Percentiles rank a stretch among this genome's conserved stretches.
phyloP scores from a whole-genome alignment of 2,888 invertebrate genomes.

The Sceliomorpha sp. region DNA sequence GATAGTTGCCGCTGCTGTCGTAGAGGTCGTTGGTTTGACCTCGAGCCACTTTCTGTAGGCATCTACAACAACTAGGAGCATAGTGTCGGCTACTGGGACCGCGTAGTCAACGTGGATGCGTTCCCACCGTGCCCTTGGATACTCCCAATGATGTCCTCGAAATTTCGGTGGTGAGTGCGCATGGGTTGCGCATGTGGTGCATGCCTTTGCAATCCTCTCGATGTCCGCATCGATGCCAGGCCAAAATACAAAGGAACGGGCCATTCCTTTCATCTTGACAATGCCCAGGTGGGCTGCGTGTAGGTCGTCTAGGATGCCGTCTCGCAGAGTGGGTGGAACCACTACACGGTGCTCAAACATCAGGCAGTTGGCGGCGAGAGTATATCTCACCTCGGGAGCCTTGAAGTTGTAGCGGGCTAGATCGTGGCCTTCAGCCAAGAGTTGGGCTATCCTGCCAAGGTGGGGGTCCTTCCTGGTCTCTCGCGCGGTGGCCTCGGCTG shows the following conservation, averaged over 20 bases:
- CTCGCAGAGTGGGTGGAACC: slow-evolving; percentile 4
- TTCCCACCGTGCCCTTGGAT: slow-evolving; percentile 24
- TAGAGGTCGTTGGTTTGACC: no score
- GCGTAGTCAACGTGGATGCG: slow-evolving; percentile 29
- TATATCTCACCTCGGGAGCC: slow-evolving; percentile 22
- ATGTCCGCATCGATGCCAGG: slow-evolving; percentile 39
- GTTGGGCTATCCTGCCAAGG: slow-evolving; percentile 13
- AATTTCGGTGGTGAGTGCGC: slow-evolving; percentile 27
- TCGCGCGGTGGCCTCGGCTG: slow-evolving; percentile 3
- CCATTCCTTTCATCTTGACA: slow-evolving; percentile 37
- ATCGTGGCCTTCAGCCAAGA: slow-evolving; percentile 2
- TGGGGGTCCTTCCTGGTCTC: slow-evolving; percentile 18
- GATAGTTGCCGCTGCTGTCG: slow-evolving; percentile 14
- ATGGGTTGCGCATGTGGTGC: slow-evolving; percentile 16
- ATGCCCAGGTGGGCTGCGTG: slow-evolving; percentile 27
- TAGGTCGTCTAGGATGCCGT: slow-evolving; percentile 13
- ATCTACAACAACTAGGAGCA: no score
- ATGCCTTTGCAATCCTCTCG: slow-evolving; percentile 8
- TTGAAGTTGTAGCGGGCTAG: slow-evolving; percentile 12
- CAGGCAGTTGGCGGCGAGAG: slow-evolving; percentile 5
- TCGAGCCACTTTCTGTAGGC: no score
- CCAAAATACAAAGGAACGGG: slow-evolving; percentile 26
- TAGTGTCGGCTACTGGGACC: slow-evolving; percentile 12
- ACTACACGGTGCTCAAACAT: slow-evolving; percentile 21
- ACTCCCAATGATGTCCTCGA: slow-evolving; percentile 28